Conservation (phyloP, 1,140 invertebrate genomes). For the Sarcophaga peregrina region DNA sequence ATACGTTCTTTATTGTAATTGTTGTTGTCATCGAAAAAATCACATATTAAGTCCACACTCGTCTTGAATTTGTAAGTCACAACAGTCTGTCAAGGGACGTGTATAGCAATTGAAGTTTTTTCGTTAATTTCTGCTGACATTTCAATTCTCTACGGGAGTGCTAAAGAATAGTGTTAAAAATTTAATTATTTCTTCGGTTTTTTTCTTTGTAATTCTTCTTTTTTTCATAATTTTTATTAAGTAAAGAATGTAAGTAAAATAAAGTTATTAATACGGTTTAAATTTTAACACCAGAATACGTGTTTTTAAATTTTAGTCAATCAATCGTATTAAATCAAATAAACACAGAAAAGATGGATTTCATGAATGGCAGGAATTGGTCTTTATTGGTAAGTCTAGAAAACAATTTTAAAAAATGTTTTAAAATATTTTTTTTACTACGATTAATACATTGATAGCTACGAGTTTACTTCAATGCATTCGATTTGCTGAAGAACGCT, state of each 20-base stretch:
- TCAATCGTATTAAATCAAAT: neutral
- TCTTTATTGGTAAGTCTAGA: neutral
- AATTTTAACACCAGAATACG: neutral
- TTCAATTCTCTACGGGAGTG: neutral
- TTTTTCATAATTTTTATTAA: neutral
- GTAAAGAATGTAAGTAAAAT: neutral
- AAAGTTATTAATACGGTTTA: neutral
- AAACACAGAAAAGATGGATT: neutral
- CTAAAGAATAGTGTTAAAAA: no score
- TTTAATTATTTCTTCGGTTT: neutral
- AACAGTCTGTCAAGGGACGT: constrained; percentile 26
- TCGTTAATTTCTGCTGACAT: neutral
- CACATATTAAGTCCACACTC: constrained; percentile 31
- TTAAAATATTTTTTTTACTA: no score
- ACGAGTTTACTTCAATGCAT: no score
- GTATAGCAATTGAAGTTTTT: constrained; percentile 30
- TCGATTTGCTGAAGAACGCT: no score
- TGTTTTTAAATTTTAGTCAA: neutral
- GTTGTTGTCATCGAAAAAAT: neutral
- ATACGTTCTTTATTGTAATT: neutral
- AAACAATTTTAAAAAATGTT: no score
- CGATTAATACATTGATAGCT: no score
- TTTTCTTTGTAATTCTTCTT: neutral
- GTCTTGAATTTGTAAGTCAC: constrained; percentile 18
- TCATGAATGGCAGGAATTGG: neutral